phyloP scores from a whole-genome alignment of 2,888 invertebrate species.

The Plebejus anna region DNA sequence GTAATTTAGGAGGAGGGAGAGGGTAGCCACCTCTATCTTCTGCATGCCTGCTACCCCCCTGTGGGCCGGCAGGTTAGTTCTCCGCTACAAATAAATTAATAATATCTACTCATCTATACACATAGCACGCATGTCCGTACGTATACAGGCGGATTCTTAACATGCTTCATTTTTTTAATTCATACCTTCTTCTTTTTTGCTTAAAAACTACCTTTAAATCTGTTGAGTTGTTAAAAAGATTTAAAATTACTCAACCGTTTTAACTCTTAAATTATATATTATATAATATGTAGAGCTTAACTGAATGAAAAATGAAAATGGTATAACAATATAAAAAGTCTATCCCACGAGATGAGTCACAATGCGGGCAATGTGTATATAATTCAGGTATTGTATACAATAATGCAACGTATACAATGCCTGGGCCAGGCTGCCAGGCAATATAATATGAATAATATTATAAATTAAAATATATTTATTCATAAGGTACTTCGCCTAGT shows the following conservation, averaged over 20 bases:
- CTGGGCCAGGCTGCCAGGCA: too few species aligned
- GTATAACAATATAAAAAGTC: too few species aligned
- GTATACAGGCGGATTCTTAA: slow-evolving; percentile 53
- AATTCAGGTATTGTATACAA: too few species aligned
- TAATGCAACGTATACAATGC: too few species aligned
- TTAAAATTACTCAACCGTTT: too few species aligned
- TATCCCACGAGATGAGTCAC: too few species aligned
- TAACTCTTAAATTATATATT: background rate
- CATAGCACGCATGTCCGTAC: slow-evolving; percentile 69
- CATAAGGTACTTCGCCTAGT: too few species aligned
- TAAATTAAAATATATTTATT: too few species aligned
- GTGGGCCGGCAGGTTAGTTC: slow-evolving; percentile 67
- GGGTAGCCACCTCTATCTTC: slow-evolving; percentile 68
- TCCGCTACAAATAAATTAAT: slow-evolving; percentile 78
- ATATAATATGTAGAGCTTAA: background rate
- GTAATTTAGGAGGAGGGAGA: slow-evolving; percentile 71
- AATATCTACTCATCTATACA: slow-evolving; percentile 59
- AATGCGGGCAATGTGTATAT: too few species aligned
- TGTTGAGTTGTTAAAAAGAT: background rate
- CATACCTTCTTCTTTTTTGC: background rate
- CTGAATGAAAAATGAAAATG: too few species aligned
- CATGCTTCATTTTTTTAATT: background rate
- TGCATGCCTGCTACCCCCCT: slow-evolving; percentile 78
- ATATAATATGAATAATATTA: too few species aligned
- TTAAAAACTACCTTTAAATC: background rate